Evolutionary conservation across 2,113 vertebrate genomes (phyloP), one percentile per base, ranked within the genome.

Genomic region (Cephalopterus ornatus): DNA sequence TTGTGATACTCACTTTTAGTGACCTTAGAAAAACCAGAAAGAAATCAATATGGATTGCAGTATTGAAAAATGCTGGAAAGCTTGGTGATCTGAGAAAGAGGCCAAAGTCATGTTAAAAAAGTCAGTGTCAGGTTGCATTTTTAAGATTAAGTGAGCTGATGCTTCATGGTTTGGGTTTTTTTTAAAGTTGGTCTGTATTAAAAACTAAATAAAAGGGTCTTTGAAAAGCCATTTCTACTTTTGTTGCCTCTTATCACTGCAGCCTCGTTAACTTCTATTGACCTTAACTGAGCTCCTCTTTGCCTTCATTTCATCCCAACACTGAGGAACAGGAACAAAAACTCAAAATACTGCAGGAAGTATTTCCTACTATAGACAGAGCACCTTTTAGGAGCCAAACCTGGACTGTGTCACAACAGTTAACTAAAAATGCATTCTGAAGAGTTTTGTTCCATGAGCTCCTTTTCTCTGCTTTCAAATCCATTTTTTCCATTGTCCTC

Each of bases 1-100:
- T 67, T 88, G 55, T 83, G 77, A 90, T 96, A 95, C 49, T 95
- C 77, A 91, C 66, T 93, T 84, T 83, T 85, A 88, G 53, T 71
- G 85, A 73, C 81, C 96, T 97, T 59, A 84, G 93, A 94, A 93
- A 93, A 83, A 71, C 81, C 1, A 6, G 46, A 79, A 66, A 85
- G 66, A 96, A 96, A 93, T 95, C 93, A 77, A 94, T 94, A 93
- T 3, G 22, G 33, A 75, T 72, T 14, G 5, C 41, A 70, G 53
- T 35, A 83, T 62, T 41, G 30, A 90, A 46, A 87, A 89, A 93
- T 56, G 32, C 32, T 85, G 67, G 33, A 73, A 74, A 96, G 20
- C 24, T 47, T 87, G 80, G 46, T 81, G n/a, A 94, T 67, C 39
- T 86, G 15, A 95, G 79, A 61, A 86, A 88, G 52, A 33, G 82